Base-by-base conservation (phyloP, 2,113 vertebrate genomes). In the Panthera leo region DNA sequence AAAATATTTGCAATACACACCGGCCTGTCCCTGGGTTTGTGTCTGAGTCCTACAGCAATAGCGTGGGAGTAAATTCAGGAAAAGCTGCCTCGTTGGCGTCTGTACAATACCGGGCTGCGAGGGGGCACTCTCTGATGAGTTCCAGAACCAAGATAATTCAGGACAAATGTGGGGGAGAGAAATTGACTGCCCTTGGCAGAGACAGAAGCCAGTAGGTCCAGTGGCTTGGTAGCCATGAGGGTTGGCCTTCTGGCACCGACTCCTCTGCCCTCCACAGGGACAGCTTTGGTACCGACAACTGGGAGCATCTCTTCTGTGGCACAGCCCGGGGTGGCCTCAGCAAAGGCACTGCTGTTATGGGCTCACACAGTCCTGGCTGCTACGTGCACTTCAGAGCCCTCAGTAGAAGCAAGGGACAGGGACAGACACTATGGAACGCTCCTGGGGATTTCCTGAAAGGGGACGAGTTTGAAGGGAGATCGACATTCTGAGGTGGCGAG, bases 311-410 rank as follows among this genome's bases (percentile, higher is more conserved):
- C 6, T 39, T 12, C 15, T 25, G 3, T 0, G 61, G 7, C 34
- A 13, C 16, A 4, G 14, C 63, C 51, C 53, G 31, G 36, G 3
- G 15, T n/a, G 12, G 23, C 5, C 11, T 27, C 3, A 21, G 65
- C 19, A 61, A 29, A 9, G 84, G 13, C 48, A 75, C 65, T 10
- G 5, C 34, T 16, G 53, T n/a, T 29, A 1, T 36, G 16, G 45
- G 70, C 31, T 63, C 36, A 16, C 8, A 1, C 0, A 5, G 55
- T 13, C 1, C 29, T 1, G 10, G 36, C 31, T 71, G 45, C 42
- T 78, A 73, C 1, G 0, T 73, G 92, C 7, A 31, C 25, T 55
- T 61, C n/a, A 42, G 80, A 80, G 34, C 12, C 42, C 13, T 18
- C 67, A 2, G 83, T 7, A 23, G 79, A 11, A 51, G 5, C 8